A percentile compares a stretch with the other conserved stretches of the same genome.
phyloP scores from a whole-genome alignment of 2,113 vertebrate genomes.

The Etheostoma spectabile region DNA sequence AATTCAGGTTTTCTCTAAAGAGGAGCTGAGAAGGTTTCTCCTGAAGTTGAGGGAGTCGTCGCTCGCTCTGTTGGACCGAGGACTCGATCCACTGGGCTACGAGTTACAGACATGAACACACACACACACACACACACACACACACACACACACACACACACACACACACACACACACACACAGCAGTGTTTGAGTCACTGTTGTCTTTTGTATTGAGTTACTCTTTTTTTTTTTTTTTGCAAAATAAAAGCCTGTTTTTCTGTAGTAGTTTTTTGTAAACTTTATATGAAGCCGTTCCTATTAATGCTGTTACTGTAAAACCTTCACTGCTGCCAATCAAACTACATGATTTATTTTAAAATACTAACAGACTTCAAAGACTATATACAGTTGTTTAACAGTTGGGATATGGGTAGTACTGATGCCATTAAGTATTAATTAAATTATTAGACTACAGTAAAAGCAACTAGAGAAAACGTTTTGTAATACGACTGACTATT shows the following conservation, averaged over 20 bases:
- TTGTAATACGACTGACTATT: no score
- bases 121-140: not conserved
- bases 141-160: no score
- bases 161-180: no score
- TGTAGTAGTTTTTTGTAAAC: not conserved
- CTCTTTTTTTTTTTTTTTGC: conserved; percentile 8
- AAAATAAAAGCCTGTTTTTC: conserved; percentile 61
- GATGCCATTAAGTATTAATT: no score
- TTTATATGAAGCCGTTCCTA: not conserved
- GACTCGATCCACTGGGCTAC: conserved; percentile 92
- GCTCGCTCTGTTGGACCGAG: conserved; percentile 89
- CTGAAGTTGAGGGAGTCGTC: conserved; percentile 92
- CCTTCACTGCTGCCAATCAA: not conserved
- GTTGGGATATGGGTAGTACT: not conserved
- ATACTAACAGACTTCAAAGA: not conserved
- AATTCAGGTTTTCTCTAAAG: conserved; percentile 93
- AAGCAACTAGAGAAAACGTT: no score
- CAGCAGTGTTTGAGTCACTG: conserved; percentile 9
- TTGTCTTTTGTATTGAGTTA: not conserved
- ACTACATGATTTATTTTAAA: not conserved
- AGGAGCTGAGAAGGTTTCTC: conserved; percentile 89
- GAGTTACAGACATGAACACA: conserved; percentile 86
- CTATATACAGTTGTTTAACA: not conserved
- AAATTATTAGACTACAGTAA: not conserved
- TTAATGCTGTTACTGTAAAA: not conserved